These are phyloP conservation scores for Dendrolimus kikuchii DNA, from an alignment of 1,140 invertebrate genomes.

Conservation along the genomic window DNA sequence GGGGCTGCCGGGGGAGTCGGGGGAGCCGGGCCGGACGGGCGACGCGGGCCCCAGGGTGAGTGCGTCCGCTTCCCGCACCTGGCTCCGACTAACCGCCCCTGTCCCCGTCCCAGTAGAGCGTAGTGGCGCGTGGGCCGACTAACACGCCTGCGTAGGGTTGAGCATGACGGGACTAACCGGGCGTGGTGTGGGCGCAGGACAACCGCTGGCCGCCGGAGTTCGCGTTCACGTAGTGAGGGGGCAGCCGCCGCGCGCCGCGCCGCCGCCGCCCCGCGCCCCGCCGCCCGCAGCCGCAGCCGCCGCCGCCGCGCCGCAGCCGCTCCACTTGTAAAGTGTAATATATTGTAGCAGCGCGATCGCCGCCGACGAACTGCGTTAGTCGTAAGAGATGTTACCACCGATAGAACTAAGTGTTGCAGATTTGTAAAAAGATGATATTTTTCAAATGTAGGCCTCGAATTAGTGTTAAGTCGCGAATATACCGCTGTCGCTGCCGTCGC, in stretches of 20 bases:
- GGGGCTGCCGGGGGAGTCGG: constrained; percentile 87
- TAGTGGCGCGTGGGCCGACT: too few relatives aligned
- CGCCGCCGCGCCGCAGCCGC: constrained; percentile 2
- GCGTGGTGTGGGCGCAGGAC: constrained; percentile 47
- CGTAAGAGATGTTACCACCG: constrained; percentile 31
- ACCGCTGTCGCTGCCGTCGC: too few relatives aligned
- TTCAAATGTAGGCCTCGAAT: constrained; percentile 8
- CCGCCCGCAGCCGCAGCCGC: constrained; percentile 1
- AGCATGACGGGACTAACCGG: constrained; percentile 9
- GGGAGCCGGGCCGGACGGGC: constrained; percentile 82
- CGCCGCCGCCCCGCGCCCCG: constrained; percentile 1
- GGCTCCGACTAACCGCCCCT: constrained; percentile 74
- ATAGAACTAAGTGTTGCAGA: constrained; percentile 39
- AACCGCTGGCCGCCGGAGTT: constrained; percentile 55
- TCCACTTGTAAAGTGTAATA: constrained; percentile 38
- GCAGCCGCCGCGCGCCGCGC: constrained; percentile 13
- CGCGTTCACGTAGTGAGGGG: constrained; percentile 42
- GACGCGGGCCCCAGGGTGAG: constrained; percentile 82
- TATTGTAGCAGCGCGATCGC: constrained; percentile 15
- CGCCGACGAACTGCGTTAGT: constrained; percentile 4
- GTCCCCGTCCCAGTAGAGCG: constrained; percentile 2
- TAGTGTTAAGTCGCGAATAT: too few relatives aligned
- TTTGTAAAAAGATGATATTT: constrained; percentile 37
- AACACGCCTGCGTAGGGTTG: neutral
- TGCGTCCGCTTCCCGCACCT: constrained; percentile 5